Conservation (phyloP, 2,888 invertebrate species). For the Dicyrtoma fusca region DNA sequence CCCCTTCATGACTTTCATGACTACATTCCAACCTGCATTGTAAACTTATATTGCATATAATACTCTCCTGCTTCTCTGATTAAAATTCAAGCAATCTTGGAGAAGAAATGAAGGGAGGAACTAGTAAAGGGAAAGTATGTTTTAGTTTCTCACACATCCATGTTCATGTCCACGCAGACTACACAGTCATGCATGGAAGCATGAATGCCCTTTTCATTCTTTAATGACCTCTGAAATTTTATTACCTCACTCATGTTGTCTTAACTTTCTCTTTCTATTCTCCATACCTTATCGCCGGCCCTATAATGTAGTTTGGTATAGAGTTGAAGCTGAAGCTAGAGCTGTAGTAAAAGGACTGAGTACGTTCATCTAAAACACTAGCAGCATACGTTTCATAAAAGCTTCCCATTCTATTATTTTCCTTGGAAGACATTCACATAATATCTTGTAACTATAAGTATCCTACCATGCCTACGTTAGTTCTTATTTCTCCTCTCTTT, state of each 20-base stretch:
- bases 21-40: not conserved
- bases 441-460: not conserved
- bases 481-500: not conserved
- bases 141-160: not conserved
- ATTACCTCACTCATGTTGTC: slow-evolving; percentile 12
- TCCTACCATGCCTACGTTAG: not conserved
- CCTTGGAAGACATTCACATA: too few species aligned
- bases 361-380: not conserved
- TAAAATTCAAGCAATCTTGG: slow-evolving; percentile 22
- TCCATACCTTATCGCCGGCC: not conserved
- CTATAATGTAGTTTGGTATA: not conserved
- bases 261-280: not conserved
- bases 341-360: too few species aligned
- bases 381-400: not conserved
- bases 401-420: not conserved
- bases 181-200: not conserved
- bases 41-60: not conserved
- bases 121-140: slow-evolving; percentile 6
- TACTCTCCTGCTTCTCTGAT: slow-evolving; percentile 17
- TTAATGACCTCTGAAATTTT: slow-evolving; percentile 31
- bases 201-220: slow-evolving; percentile 14
- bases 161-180: too few species aligned
- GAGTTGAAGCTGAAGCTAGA: not conserved
- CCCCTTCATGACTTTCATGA: slow-evolving; percentile 2
- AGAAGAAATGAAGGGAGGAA: too few species aligned